Evolutionary conservation across 2,113 vertebrate species (phyloP), one percentile per base, ranked within the genome.

Genomic region (Lasiurus borealis): DNA sequence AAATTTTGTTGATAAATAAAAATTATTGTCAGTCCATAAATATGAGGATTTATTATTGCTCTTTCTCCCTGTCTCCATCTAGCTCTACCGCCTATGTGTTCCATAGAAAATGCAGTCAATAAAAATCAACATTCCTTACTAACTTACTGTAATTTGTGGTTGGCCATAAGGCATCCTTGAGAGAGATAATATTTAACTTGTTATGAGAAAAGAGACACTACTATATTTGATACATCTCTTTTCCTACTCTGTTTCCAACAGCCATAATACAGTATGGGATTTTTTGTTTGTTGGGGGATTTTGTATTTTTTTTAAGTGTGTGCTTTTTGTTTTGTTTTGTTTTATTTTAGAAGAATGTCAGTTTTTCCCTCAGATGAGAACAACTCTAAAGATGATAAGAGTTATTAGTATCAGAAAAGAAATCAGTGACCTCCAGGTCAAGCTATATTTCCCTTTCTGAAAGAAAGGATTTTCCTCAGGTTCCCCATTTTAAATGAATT

Each of bases 1-100:
- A 80, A 95, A 76, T 91, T 86, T 54, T 88, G 64, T 89, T 64
- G 52, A 84, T 87, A 86, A 76, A 54, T 95, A 82, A 72, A 93
- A 96, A 81, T 91, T 88, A 59, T 23, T 73, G 14, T 88, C 6
- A 71, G 34, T 48, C 10, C 52, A 73, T 44, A 89, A 66, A 23
- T 73, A 27, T 29, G 40, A 5, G 40, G 40, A 71, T 71, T 94
- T 78, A 88, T 34, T 66, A 62, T 90, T 78, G 64, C 8, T 18
- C 46, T 93, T 90, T 15, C 10, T 93, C 11, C 71, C 11, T 68
- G 48, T 91, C n/a, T 84, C 50, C 52, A 21, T 69, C 44, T 84
- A 90, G 10, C 34, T 92, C 57, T 87, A 6, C 78, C 83, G 34
- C 31, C 69, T 82, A 16, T 88, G 19, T 90, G 52, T 76, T 93